Evolutionary conservation across 1,140 invertebrate species (phyloP), one percentile per base, ranked within the genome.

Genomic region (Saxidomus purpurata): DNA sequence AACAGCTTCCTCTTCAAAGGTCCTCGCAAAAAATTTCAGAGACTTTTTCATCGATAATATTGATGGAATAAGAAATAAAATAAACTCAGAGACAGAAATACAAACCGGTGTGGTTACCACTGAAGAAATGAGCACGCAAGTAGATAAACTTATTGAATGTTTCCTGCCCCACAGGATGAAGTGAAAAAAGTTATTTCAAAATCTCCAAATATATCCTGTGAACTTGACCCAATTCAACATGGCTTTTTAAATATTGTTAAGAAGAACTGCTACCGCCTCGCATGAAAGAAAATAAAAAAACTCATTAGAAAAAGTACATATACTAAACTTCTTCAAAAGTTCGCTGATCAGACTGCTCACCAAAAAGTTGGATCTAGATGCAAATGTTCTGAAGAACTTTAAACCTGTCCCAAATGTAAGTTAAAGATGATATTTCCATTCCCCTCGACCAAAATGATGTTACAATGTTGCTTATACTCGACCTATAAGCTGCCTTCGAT

Each of bases 1-100:
- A 71, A 31, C 67, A 31, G 9, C 17, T 36, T 34, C 15, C 15
- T 34, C 31, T 17, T 17, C 67, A 8, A 71, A 71, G 4, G 15
- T 9, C 2, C 67, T 71, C 11, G 67, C 28, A 17, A 4, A 71
- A 17, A 17, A 71, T 34, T 71, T 36, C 13, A 71, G 67, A 4
- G 67, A 71, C 67, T 71, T 71, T 15, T 71, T 71, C 22, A 34
- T 71, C 17, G 67, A 71, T 71, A 71, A 71, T 6, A 34, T 71
- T 40, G 25, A 71, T 31, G 67, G 25, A 17, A 71, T 71, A 71
- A 17, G 67, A 31, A 71, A 71, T 40, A n/a, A 34, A n/a, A n/a
- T 71, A 9, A 31, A 22, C 9, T 34, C 67, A 71, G 67, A 34
- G 34, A 17, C 67, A 71, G 67, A 71, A 71, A 34, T 22, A 71